Evolutionary conservation across 2,797 vertebrate genomes (phyloP).

Genomic region (Odontamblyopus lacepedii): DNA sequence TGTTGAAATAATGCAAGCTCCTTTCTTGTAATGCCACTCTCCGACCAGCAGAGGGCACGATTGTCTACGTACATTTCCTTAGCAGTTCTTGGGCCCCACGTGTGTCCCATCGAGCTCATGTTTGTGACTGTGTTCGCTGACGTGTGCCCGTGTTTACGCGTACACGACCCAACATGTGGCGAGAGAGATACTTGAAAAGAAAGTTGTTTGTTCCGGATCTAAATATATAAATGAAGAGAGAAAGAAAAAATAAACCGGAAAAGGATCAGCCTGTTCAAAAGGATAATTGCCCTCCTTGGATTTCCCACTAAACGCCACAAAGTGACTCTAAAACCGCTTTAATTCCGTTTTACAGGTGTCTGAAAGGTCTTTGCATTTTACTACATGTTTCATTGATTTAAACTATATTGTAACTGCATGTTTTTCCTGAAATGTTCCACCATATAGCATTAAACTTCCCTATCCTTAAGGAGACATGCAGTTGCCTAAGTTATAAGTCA

Average conservation of each 20-base stretch:
- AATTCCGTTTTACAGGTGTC: no score
- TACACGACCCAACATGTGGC: slow-evolving; percentile 16
- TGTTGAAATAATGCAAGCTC: no score
- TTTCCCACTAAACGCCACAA: background rate
- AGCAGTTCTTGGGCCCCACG: slow-evolving; percentile 32
- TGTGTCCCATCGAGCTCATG: slow-evolving; percentile 59
- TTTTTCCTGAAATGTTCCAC: no score
- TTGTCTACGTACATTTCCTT: slow-evolving; percentile 31
- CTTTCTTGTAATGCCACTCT: slow-evolving; percentile 24
- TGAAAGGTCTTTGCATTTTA: no score
- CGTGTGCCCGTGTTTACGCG: slow-evolving; percentile 15
- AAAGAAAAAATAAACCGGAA: slow-evolving; percentile 26
- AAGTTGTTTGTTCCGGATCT: background rate
- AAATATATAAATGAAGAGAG: background rate
- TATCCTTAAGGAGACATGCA: no score
- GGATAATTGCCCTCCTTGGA: background rate
- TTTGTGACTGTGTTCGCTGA: slow-evolving; percentile 45
- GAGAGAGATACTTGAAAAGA: background rate
- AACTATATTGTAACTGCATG: no score
- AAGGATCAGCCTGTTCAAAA: background rate
- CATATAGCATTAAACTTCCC: no score
- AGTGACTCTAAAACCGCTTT: background rate
- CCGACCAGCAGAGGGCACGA: slow-evolving; percentile 53
- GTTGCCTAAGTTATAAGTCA: no score
- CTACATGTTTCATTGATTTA: no score